Evolutionary conservation across 2,797 vertebrate species (phyloP).

Genomic region (Cirrhinus mrigala): DNA sequence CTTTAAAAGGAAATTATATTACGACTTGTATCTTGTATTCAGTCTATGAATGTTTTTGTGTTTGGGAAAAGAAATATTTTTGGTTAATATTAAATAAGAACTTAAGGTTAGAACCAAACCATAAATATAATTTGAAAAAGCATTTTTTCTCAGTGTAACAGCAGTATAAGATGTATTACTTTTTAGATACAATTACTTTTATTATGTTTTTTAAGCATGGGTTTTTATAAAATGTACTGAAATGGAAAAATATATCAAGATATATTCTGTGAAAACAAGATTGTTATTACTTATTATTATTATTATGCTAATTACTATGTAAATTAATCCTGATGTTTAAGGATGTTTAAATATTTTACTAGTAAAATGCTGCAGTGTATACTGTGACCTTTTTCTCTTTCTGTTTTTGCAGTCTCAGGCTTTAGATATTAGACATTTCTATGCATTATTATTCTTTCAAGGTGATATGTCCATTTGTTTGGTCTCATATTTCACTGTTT

Average conservation of each 20-base stretch:
- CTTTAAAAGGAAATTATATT: neutral
- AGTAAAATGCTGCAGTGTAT: neutral
- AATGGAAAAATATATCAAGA: neutral
- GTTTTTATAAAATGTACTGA: neutral
- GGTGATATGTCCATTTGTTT: slow-evolving; percentile 32
- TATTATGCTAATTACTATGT: neutral
- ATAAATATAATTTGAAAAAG: too few species aligned
- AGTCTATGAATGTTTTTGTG: too few species aligned
- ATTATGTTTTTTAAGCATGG: neutral
- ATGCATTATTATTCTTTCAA: slow-evolving; percentile 23
- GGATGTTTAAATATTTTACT: neutral
- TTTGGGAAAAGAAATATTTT: too few species aligned
- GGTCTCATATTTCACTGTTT: slow-evolving; percentile 38
- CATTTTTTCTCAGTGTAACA: too few species aligned
- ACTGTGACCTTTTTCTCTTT: neutral
- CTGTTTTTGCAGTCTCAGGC: neutral
- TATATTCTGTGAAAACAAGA: neutral
- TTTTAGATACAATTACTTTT: neutral
- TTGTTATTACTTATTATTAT: neutral
- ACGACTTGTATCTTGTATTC: too few species aligned
- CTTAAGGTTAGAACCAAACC: too few species aligned
- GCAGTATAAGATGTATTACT: neutral
- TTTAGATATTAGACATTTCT: neutral
- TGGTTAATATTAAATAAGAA: too few species aligned
- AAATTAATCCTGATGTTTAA: neutral